These are phyloP conservation scores for Agrilus cyanescens DNA, from an alignment of 2,888 invertebrate species.

Conservation along the genomic window DNA sequence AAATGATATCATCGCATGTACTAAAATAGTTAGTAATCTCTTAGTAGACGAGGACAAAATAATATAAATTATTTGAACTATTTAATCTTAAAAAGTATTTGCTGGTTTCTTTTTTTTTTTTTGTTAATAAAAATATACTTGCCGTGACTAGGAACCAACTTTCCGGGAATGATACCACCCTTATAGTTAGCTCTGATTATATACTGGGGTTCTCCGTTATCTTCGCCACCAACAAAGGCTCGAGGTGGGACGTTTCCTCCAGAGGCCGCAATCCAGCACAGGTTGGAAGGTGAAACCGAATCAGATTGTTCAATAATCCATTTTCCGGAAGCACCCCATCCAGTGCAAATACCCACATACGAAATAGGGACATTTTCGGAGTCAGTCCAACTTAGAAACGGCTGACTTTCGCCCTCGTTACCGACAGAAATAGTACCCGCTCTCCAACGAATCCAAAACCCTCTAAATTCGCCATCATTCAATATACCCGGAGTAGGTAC, in stretches of 20 bases:
- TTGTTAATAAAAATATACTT: too few species aligned
- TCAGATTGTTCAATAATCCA: slow-evolving; percentile 57
- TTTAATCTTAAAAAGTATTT: too few species aligned
- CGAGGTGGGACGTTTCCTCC: slow-evolving; percentile 60
- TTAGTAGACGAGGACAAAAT: too few species aligned
- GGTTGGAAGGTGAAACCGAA: slow-evolving; percentile 26
- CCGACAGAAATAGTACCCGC: slow-evolving; percentile 39
- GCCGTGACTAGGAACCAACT: slow-evolving; percentile 58
- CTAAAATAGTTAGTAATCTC: too few species aligned
- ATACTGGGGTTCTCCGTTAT: slow-evolving; percentile 50
- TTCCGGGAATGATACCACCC: slow-evolving; percentile 69
- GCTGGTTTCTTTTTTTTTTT: too few species aligned
- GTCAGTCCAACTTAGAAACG: slow-evolving; percentile 64
- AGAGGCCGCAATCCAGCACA: slow-evolving; percentile 55
- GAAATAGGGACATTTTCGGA: slow-evolving; percentile 57
- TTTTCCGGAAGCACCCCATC: slow-evolving; percentile 72
- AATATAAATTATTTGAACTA: too few species aligned
- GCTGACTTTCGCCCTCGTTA: slow-evolving; percentile 50
- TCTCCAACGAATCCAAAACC: slow-evolving; percentile 77
- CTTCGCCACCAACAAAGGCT: slow-evolving; percentile 55
- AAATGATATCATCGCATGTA: too few species aligned
- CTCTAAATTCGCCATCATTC: slow-evolving; percentile 60
- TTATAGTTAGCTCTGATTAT: slow-evolving; percentile 59
- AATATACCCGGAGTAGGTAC: slow-evolving; percentile 62
- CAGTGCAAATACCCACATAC: slow-evolving; percentile 73